A percentile compares a stretch with the other conserved stretches of the same genome.
Conservation (phyloP, 2,888 invertebrate species). For the Pegoplata infirma region DNA sequence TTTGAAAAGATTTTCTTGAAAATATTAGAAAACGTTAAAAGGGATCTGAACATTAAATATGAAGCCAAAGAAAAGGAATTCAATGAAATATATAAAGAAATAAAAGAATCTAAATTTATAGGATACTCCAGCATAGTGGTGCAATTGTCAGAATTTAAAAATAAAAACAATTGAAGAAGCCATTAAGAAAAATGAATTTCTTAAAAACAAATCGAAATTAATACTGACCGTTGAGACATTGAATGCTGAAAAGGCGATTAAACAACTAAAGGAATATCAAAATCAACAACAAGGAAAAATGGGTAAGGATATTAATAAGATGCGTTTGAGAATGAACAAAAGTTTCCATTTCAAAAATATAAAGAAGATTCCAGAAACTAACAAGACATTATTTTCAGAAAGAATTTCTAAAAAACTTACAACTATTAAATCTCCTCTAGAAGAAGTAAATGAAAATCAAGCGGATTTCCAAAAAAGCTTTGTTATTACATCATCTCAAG, state of each 20-base stretch:
- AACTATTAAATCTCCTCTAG: too few species aligned
- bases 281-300: too few species aligned
- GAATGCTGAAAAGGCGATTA: too few species aligned
- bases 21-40: neutral
- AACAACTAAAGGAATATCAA: neutral
- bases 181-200: neutral
- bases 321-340: too few species aligned
- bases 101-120: neutral
- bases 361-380: too few species aligned
- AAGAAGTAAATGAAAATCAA: too few species aligned
- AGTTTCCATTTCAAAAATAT: too few species aligned
- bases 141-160: neutral
- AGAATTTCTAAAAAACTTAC: too few species aligned
- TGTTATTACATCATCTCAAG: too few species aligned
- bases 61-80: neutral
- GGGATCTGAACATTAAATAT: neutral
- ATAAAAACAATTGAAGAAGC: neutral
- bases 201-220: neutral
- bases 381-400: too few species aligned
- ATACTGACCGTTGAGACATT: neutral
- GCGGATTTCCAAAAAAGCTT: too few species aligned
- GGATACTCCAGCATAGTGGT: conserved; percentile 1
- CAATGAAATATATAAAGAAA: neutral
- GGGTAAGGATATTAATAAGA: too few species aligned
- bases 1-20: neutral